Evolutionary conservation across 2,113 vertebrate species (phyloP).

Genomic region (Sebastes fasciatus): DNA sequence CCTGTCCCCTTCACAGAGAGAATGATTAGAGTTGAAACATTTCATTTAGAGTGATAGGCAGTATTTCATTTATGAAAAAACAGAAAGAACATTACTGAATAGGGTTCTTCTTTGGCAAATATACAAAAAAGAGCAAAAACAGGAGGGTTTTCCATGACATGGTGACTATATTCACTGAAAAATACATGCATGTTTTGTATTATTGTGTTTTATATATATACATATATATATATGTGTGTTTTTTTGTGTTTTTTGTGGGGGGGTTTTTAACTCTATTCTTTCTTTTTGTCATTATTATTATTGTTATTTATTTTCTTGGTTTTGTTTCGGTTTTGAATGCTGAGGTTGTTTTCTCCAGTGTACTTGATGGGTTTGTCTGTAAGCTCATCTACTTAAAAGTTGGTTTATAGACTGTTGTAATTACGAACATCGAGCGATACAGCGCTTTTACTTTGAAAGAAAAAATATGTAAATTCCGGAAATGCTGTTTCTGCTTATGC

Average conservation of each 20-base stretch:
- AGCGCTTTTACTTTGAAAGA: constrained; percentile 52
- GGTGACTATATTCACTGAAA: constrained; percentile 45
- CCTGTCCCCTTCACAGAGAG: constrained; percentile 13
- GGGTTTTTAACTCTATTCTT: no score
- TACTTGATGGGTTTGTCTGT: no score
- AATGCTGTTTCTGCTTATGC: neutral
- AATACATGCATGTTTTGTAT: constrained; percentile 28
- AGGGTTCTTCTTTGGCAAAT: constrained; percentile 43
- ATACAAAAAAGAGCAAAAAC: constrained; percentile 51
- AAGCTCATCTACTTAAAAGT: no score
- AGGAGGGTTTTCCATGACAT: constrained; percentile 33
- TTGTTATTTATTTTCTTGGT: no score
- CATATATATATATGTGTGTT: no score
- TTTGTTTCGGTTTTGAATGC: no score
- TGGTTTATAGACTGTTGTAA: no score
- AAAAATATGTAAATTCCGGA: fast-evolving
- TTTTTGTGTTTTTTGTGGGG: no score
- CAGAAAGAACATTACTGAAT: neutral
- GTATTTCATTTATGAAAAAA: constrained; percentile 16
- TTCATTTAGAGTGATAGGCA: constrained; percentile 15
- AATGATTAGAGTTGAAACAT: neutral
- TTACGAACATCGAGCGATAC: no score
- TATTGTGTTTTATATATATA: no score
- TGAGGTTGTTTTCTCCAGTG: no score
- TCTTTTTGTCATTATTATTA: no score